Percentiles rank a stretch among this genome's conserved stretches.
phyloP scores from a whole-genome alignment of 2,888 invertebrate species.

The Diachrysia chrysitis region DNA sequence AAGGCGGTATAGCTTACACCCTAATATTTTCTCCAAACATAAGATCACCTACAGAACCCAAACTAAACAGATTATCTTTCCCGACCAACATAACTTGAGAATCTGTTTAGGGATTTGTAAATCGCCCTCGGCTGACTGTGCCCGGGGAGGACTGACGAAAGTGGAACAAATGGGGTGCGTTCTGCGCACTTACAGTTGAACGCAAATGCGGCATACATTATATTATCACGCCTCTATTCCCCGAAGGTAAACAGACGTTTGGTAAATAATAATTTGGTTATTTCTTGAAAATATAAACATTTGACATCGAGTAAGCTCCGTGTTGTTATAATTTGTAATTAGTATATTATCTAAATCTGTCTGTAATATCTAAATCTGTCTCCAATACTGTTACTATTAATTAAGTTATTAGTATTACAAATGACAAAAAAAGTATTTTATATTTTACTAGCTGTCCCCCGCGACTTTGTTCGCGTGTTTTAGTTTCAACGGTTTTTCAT shows the following conservation, averaged over 20 bases:
- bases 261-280: neutral
- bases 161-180: conserved; percentile 6
- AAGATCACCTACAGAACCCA: neutral
- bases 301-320: too few species aligned
- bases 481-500: too few species aligned
- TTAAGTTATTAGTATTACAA: too few species aligned
- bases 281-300: too few species aligned
- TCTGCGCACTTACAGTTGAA: conserved; percentile 6
- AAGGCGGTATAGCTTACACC: neutral
- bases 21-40: neutral
- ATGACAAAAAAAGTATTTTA: too few species aligned
- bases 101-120: conserved; percentile 7
- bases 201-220: conserved; percentile 3
- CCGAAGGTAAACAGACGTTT: neutral
- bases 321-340: too few species aligned
- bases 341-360: too few species aligned
- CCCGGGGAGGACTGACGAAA: neutral
- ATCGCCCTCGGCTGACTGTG: conserved; percentile 1
- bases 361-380: too few species aligned
- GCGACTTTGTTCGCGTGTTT: too few species aligned
- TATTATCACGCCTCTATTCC: conserved; percentile 3
- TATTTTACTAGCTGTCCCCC: too few species aligned
- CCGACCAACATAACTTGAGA: conserved; percentile 2
- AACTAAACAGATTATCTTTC: neutral
- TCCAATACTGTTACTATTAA: too few species aligned